Base-by-base conservation (phyloP, 1,140 invertebrate genomes). In the Zaprionus ghesquierei region DNA sequence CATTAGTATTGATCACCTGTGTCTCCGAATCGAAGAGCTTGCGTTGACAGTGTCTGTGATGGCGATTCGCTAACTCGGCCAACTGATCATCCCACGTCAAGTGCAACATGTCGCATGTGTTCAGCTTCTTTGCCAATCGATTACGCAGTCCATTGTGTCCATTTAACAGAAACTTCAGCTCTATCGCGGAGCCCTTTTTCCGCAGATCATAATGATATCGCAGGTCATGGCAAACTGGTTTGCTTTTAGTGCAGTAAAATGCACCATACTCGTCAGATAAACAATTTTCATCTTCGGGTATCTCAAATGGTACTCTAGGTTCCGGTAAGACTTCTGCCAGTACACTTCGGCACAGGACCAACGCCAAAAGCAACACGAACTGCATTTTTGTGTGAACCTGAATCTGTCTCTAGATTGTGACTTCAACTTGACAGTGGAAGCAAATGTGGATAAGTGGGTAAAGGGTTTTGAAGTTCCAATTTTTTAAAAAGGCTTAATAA, bases 81-180 rank as follows among this genome's bases (percentile, higher is more conserved):
- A 76, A 23, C 0, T 10, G n/a, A 2, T 49, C 1, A 8, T 76
- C 69, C 74, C 74, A 76, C 1, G 1, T 9, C 9, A 73, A 18
- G 23, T 22, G 2, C 8, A 68, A 22, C 62, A 76, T 66, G 5
- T 76, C 69, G 10, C 69, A 62, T 0, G 2, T 0, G n/a, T 62
- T 10, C 27, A 76, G 46, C 5, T 46, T 66, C 0, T 1, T 1
- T 1, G 74, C 69, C 53, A 76, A 29, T 9, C 74, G 74, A 73
- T 76, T 72, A 5, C 74, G 56, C 9, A 76, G n/a, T 9, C 74
- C 74, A 56, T 76, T 76, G 15, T 76, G 74, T 1, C 50, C 74
- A 33, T 46, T 51, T 5, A 62, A 0, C n/a, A 76, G 31, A 25
- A 31, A 6, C 8, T 15, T 35, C 0, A 15, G 3, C 1, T 18